Base-by-base conservation (phyloP, 2,888 invertebrate species). In the Allygus modestus region DNA sequence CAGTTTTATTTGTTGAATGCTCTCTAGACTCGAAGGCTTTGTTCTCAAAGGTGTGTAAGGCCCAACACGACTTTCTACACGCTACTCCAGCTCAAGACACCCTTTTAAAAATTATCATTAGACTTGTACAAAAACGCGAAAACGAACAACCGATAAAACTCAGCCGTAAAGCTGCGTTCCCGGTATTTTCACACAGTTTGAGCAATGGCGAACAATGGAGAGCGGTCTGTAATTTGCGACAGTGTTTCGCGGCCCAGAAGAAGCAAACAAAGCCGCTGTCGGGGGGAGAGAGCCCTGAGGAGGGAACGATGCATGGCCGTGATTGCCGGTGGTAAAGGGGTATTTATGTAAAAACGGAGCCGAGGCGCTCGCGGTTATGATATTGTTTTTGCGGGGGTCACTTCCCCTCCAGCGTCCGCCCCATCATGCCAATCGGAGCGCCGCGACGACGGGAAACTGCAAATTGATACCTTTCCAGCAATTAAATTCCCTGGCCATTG, bases 371-470 rank as follows among this genome's bases (percentile, higher is more conserved):
- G 77, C 58, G 79, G 79, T 58, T 77, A 58, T 79, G 20, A 79
- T 79, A 79, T 79, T 79, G 79, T 79, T 79, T 79, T 79, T 79
- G 79, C 58, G 37, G 37, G 33, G 79, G 79, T 79, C 79, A 79
- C 28, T 51, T 2, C 23, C 41, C 12, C n/a, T 26, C 28, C 51
- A 51, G 23, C 41, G 17, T 5, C 41, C 23, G 20, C 51, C 43
- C 33, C n/a, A n/a, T n/a, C n/a, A n/a, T n/a, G 31, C 46, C 77
- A 77, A 77, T 15, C 77, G 43, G 77, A 77, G 79, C 58, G 77
- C 77, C 58, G 65, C 5, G 17, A n/a, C 58, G 23, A 58, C 58
- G 12, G 65, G 65, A 65, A 31, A 65, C 65, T 28, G 31, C 9
- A 15, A 65, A 65, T 65, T 65, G 65, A 65, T 65, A 65, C 65